Percentiles rank a stretch among this genome's conserved stretches.
These are phyloP conservation scores for Agapornis canus DNA, from an alignment of 2,797 vertebrate genomes.

Conservation along the genomic window DNA sequence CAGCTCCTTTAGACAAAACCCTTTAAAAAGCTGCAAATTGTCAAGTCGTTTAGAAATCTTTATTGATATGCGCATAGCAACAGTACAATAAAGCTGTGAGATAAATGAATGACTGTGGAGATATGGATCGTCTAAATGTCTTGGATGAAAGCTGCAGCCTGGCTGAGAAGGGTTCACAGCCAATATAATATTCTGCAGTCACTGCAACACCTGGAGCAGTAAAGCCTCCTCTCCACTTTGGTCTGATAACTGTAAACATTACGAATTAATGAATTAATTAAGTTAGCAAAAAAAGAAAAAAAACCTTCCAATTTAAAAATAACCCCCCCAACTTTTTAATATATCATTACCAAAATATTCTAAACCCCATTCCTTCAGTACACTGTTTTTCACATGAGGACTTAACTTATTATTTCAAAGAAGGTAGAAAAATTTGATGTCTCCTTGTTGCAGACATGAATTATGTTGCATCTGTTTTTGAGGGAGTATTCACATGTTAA, in stretches of 20 bases:
- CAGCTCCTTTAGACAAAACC: constrained; percentile 17
- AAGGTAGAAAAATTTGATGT: not conserved
- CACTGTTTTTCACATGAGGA: not conserved
- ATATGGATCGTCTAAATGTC: not conserved
- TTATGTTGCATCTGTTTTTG: not conserved
- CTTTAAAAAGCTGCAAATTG: constrained; percentile 11
- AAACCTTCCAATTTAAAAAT: too few relatives aligned
- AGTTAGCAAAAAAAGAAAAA: not conserved
- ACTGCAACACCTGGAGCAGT: not conserved
- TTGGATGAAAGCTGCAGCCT: not conserved
- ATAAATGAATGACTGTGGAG: constrained; percentile 8
- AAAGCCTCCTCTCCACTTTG: not conserved
- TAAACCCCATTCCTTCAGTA: not conserved
- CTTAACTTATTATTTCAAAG: not conserved
- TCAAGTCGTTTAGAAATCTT: constrained; percentile 34
- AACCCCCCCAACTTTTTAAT: not conserved
- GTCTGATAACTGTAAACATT: not conserved
- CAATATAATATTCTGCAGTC: not conserved
- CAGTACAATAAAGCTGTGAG: constrained; percentile 20
- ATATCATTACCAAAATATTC: not conserved
- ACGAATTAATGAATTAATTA: not conserved
- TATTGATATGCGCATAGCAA: constrained; percentile 16
- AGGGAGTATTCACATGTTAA: not conserved
- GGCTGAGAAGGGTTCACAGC: not conserved
- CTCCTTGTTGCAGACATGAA: not conserved